Percentiles rank a stretch among this genome's conserved stretches.
These are phyloP conservation scores for Zoanthus sociatus DNA, from an alignment of 92 coral and sea anemone species.

Conservation along the genomic window DNA sequence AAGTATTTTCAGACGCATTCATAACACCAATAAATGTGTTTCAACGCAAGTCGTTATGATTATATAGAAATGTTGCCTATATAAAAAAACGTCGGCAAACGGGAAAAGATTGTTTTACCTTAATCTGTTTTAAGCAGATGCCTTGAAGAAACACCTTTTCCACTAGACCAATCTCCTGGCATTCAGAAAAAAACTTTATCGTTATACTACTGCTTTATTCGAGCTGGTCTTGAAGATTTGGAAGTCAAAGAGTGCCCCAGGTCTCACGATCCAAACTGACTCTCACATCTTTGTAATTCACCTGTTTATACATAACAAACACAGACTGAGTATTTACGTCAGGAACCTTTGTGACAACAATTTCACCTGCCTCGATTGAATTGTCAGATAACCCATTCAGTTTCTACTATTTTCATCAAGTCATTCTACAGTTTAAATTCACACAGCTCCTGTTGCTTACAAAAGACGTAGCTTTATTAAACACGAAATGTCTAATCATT, in stretches of 20 bases:
- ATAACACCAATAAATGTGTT: not conserved
- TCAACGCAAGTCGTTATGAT: not conserved
- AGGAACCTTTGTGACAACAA: slow-evolving; percentile 25
- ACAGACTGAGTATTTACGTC: slow-evolving; percentile 5
- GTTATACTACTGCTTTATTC: not conserved
- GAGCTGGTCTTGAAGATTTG: not conserved
- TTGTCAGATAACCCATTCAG: slow-evolving; percentile 13
- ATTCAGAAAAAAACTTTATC: not conserved
- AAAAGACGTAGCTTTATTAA: slow-evolving; percentile 22
- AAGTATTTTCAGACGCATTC: not conserved
- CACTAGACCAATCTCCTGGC: not conserved
- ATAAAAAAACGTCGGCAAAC: not conserved
- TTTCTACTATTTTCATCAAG: not conserved
- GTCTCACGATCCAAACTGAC: not conserved
- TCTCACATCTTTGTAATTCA: slow-evolving; percentile 18
- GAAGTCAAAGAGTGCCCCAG: slow-evolving; percentile 19
- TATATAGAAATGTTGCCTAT: not conserved
- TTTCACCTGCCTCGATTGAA: slow-evolving; percentile 39
- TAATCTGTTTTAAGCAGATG: not conserved
- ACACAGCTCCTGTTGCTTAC: not conserved
- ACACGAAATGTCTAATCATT: slow-evolving; percentile 14
- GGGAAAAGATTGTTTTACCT: not conserved
- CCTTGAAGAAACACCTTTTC: not conserved
- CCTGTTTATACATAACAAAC: slow-evolving; percentile 38
- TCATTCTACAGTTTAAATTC: slow-evolving; percentile 40